Base-by-base conservation (phyloP, 2,113 vertebrate species). In the Eurystomus gularis region DNA sequence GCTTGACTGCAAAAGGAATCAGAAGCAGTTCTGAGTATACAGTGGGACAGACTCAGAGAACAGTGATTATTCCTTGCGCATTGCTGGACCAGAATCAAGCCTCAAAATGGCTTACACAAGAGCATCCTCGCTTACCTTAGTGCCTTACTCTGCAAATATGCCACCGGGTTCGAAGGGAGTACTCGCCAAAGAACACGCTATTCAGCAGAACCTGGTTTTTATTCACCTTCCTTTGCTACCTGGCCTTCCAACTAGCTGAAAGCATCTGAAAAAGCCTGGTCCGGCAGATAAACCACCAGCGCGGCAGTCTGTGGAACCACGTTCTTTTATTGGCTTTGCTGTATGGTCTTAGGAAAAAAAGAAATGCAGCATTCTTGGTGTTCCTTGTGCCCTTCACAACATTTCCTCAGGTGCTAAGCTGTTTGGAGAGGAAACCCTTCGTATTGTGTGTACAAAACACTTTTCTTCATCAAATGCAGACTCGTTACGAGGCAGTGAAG, bases 401-500 rank as follows among this genome's bases (percentile, higher is more conserved):
- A 19, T 44, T 42, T 54, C 39, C 66, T 17, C 73, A 65, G 31
- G 40, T 33, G 35, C 37, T 62, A 42, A 64, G 12, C 20, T 66
- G 29, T 24, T 51, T 39, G 49, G 72, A 54, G 60, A 57, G 73
- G 37, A 85, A 78, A 87, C 25, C 5, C 11, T 87, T 40, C 35
- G 65, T 39, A 9, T 6, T 20, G 5, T 7, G 9, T 0, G 0
- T 7, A 23, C 11, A 66, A 65, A 81, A 17, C 7, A n/a, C 17
- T 70, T 66, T 28, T 31, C 24, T 37, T 44, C 37, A 39, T 68
- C 66, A 26, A 75, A 23, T 28, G 21, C 29, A 19, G 55, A 18
- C 33, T 66, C 35, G 12, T 9, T 29, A 8, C 10, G 24, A 68
- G 37, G 49, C 35, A 77, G 16, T 28, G 65, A 85, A 19, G 13